Conservation (phyloP, 2,888 invertebrate genomes). For the Agriopis aurantiaria region DNA sequence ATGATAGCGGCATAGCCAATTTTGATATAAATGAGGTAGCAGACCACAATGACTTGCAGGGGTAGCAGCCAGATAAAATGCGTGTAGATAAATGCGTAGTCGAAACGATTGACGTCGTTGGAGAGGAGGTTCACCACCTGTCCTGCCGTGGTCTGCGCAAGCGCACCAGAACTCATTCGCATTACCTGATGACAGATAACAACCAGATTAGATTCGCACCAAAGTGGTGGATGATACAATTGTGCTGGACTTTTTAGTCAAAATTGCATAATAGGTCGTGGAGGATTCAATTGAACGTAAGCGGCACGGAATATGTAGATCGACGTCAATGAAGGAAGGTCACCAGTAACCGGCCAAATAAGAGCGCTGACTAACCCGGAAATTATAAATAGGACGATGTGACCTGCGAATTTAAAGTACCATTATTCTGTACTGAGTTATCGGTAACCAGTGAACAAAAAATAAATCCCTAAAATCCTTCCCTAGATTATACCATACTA, state of each 20-base stretch:
- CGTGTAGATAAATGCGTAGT: conserved; percentile 92
- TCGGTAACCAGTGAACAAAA: too few relatives aligned
- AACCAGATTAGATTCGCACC: conserved; percentile 6
- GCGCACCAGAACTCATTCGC: conserved; percentile 91
- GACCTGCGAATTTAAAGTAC: conserved; percentile 12
- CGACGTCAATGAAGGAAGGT: conserved; percentile 32
- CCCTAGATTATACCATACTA: too few relatives aligned
- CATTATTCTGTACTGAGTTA: neutral
- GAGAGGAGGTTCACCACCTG: conserved; percentile 97
- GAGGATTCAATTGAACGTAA: conserved; percentile 31
- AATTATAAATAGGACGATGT: conserved; percentile 16
- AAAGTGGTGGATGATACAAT: conserved; percentile 11
- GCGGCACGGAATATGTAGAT: conserved; percentile 27
- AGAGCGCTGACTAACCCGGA: conserved; percentile 21
- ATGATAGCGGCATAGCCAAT: conserved; percentile 91
- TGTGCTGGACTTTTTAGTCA: conserved; percentile 18
- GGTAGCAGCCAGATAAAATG: conserved; percentile 97
- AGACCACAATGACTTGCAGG: conserved; percentile 88
- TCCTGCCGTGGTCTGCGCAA: conserved; percentile 95
- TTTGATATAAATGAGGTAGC: conserved; percentile 91
- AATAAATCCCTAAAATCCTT: too few relatives aligned
- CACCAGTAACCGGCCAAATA: conserved; percentile 16
- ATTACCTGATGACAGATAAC: conserved; percentile 72
- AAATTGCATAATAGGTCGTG: conserved; percentile 32
- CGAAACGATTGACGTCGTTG: conserved; percentile 97